Evolutionary conservation across 1,140 invertebrate genomes (phyloP).

Genomic region (Ooceraea biroi): DNA sequence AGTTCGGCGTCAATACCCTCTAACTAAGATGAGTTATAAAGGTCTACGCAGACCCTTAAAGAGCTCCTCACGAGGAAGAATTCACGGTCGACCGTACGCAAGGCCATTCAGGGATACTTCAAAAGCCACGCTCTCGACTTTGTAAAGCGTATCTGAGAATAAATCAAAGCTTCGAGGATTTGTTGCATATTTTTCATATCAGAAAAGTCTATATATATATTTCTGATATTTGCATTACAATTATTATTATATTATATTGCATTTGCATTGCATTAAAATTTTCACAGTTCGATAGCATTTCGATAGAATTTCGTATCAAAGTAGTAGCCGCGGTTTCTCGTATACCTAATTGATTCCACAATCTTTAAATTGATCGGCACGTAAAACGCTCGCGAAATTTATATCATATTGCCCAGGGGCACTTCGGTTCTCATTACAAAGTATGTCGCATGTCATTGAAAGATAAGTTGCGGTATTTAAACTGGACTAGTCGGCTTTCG

Average conservation of each 20-base stretch:
- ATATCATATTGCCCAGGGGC: constrained; percentile 14
- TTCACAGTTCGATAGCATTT: too few relatives aligned
- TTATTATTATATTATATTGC: too few relatives aligned
- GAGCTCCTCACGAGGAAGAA: constrained; percentile 70
- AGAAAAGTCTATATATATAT: neutral
- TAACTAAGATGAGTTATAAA: constrained; percentile 73
- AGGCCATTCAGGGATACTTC: constrained; percentile 73
- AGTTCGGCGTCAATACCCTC: constrained; percentile 77
- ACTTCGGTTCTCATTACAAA: constrained; percentile 48
- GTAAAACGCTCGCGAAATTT: constrained; percentile 41
- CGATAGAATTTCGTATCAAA: neutral
- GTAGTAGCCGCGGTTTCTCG: constrained; percentile 12
- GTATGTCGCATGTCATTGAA: constrained; percentile 37
- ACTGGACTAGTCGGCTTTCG: constrained; percentile 36
- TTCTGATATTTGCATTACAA: neutral
- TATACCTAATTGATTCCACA: neutral
- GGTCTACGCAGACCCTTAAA: constrained; percentile 69
- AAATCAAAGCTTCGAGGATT: constrained; percentile 6
- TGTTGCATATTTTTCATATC: neutral
- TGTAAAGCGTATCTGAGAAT: neutral
- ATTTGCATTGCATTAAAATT: neutral
- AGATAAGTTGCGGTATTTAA: constrained; percentile 51
- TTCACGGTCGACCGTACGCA: constrained; percentile 70
- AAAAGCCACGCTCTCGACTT: constrained; percentile 64
- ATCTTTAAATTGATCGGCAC: constrained; percentile 1